Evolutionary conservation across 2,113 vertebrate species (phyloP).

Genomic region (Toxostoma redivivum): DNA sequence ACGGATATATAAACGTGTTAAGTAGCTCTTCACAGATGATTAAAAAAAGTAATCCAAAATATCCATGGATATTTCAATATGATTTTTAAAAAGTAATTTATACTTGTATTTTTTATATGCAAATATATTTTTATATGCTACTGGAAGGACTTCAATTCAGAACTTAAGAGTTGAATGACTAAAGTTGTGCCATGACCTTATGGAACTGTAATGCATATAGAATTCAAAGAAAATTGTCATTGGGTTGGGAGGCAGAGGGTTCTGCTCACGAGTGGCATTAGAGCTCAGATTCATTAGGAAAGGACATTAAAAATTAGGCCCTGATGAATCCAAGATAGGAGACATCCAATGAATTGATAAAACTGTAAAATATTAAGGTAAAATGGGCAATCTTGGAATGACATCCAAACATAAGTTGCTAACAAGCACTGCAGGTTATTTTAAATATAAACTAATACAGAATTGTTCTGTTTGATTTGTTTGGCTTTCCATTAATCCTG

Average conservation of each 20-base stretch:
- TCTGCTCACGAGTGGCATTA: neutral
- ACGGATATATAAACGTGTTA: neutral
- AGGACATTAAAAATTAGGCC: neutral
- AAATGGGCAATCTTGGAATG: neutral
- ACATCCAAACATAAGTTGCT: neutral
- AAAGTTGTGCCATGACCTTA: neutral
- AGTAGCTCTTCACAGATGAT: neutral
- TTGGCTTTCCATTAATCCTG: neutral
- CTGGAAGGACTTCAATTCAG: neutral
- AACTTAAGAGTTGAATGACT: neutral
- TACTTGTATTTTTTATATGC: neutral
- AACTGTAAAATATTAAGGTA: neutral
- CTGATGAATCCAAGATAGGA: neutral
- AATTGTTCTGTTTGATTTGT: neutral
- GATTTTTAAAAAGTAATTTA: neutral
- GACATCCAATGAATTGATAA: neutral
- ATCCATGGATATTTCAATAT: neutral
- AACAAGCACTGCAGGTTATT: neutral
- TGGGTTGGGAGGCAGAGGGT: neutral
- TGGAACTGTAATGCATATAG: neutral
- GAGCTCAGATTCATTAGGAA: neutral
- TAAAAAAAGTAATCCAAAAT: neutral
- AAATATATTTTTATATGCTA: neutral
- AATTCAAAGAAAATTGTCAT: neutral
- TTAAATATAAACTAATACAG: neutral